Percentiles rank a stretch among this genome's conserved stretches.
phyloP scores from a whole-genome alignment of 23 tunicate species.

The Ciona savignyi region DNA sequence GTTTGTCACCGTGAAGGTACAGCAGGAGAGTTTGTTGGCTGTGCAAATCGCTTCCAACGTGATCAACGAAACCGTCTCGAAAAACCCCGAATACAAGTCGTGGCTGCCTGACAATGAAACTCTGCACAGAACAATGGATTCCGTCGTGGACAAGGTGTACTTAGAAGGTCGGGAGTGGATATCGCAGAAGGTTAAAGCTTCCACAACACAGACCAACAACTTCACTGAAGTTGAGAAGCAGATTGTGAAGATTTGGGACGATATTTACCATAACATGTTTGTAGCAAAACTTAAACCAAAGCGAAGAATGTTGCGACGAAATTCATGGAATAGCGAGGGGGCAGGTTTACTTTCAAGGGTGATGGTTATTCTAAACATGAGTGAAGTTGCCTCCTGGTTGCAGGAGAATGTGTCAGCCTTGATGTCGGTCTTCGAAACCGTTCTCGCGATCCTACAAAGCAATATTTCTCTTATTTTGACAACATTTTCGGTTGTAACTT shows the following conservation, averaged over 20 bases:
- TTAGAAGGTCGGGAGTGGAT: slow-evolving; percentile 87
- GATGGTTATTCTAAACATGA: slow-evolving; percentile 42
- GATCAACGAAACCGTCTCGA: slow-evolving; percentile 67
- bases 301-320: background rate
- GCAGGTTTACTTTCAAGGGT: slow-evolving; percentile 33
- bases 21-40: slow-evolving; percentile 67
- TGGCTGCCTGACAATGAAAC: slow-evolving; percentile 79
- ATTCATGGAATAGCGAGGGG: background rate
- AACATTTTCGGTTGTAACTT: slow-evolving; percentile 25
- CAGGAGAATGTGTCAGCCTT: slow-evolving; percentile 68
- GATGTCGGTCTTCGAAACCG: slow-evolving; percentile 49
- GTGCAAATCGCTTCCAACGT: slow-evolving; percentile 62
- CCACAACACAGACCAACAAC: slow-evolving; percentile 14
- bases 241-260: slow-evolving; percentile 74
- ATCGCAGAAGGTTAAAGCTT: slow-evolving; percentile 33
- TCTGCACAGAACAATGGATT: slow-evolving; percentile 59
- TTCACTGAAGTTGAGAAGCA: slow-evolving; percentile 63
- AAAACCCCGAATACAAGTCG: slow-evolving; percentile 69
- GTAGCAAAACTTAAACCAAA: background rate
- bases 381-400: slow-evolving; percentile 52
- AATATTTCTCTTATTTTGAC: slow-evolving; percentile 57
- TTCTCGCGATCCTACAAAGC: slow-evolving; percentile 40
- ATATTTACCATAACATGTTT: slow-evolving; percentile 45
- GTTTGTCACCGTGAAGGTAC: slow-evolving; percentile 57
- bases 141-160: slow-evolving; percentile 69